phyloP scores from a whole-genome alignment of 2,113 vertebrate genomes.

The Odocoileus virginianus region DNA sequence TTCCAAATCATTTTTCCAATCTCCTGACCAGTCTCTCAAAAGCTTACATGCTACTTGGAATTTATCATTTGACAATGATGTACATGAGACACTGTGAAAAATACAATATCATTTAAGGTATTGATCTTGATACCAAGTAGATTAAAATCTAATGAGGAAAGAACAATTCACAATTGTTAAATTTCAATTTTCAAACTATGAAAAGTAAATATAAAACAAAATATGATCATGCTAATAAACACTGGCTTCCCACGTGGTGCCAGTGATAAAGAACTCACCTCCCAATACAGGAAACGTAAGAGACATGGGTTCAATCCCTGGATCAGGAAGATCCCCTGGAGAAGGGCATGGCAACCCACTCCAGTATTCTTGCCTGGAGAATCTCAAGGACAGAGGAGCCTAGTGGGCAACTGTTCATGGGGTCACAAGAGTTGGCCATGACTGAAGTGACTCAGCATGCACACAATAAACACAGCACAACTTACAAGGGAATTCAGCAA shows the following conservation, averaged over 20 bases:
- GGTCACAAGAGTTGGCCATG: background rate
- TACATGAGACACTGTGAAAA: background rate
- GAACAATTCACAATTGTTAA: background rate
- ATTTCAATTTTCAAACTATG: background rate
- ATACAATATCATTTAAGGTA: background rate
- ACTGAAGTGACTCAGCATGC: background rate
- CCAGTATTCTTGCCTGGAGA: background rate
- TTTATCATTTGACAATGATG: background rate
- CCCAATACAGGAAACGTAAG: background rate
- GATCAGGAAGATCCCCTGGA: background rate
- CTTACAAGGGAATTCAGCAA: background rate
- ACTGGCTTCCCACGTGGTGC: background rate
- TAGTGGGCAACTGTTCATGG: background rate
- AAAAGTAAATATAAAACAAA: constrained; percentile 31
- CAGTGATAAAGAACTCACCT: background rate
- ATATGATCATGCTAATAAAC: background rate
- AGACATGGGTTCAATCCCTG: background rate
- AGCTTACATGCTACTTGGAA: background rate
- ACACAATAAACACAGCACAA: background rate
- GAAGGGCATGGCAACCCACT: background rate
- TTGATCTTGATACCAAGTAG: background rate
- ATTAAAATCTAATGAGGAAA: background rate
- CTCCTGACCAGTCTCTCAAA: background rate
- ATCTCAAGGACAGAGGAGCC: background rate
- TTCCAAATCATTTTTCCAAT: background rate